phyloP scores from a whole-genome alignment of 2,888 invertebrate species.

The Caenorhabditis imperialis region DNA sequence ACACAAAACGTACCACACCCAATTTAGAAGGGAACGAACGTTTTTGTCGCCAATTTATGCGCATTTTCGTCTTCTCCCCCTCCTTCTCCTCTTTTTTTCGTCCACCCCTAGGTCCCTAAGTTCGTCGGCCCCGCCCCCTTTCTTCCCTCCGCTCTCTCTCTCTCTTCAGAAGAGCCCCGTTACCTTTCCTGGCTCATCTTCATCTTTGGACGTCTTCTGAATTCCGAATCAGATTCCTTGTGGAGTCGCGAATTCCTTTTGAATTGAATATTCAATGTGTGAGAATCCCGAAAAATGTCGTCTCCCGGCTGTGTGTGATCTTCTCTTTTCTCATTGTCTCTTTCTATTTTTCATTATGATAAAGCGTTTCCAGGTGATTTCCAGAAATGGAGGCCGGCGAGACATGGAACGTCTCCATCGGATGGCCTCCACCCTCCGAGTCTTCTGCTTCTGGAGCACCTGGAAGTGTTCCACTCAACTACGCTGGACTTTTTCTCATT shows the following conservation, averaged over 20 bases:
- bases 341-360: conserved; percentile 1
- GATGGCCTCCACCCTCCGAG: conserved; percentile 39
- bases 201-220: no score
- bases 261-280: no score
- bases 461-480: conserved; percentile 39
- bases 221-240: no score
- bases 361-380: conserved; percentile 17
- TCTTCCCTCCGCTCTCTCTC: conserved; percentile 1
- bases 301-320: background rate
- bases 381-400: conserved; percentile 49
- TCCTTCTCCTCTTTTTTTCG: conserved; percentile 10
- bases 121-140: conserved; percentile 4
- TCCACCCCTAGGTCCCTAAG: conserved; percentile 13
- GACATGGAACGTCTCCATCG: conserved; percentile 54
- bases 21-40: conserved; percentile 26
- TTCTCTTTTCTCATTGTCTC: background rate
- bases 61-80: conserved; percentile 17
- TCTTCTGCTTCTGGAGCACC: conserved; percentile 7
- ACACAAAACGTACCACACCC: conserved; percentile 40
- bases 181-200: no score
- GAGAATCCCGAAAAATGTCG: conserved; percentile 1
- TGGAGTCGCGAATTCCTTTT: no score
- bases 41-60: conserved; percentile 32
- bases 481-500: conserved; percentile 65
- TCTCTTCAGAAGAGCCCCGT: conserved; percentile 18